A percentile compares a stretch with the other conserved stretches of the same genome.
These are phyloP conservation scores for Vidua macroura DNA, from an alignment of 2,113 vertebrate species.

Conservation along the genomic window DNA sequence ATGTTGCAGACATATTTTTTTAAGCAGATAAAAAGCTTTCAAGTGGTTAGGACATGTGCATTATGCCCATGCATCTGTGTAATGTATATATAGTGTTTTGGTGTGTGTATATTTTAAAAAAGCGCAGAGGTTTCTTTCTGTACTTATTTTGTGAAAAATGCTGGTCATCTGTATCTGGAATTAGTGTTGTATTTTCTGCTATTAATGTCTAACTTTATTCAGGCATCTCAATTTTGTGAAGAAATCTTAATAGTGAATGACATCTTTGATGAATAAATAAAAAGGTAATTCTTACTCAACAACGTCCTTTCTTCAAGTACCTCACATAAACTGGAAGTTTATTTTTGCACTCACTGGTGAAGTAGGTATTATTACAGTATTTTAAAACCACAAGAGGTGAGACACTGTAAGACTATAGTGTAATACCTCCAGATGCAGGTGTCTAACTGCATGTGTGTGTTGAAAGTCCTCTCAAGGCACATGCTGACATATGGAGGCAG, in stretches of 20 bases:
- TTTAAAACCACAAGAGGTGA: not conserved
- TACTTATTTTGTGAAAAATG: not conserved
- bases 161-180: not conserved
- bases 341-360: not conserved
- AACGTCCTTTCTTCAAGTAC: not conserved
- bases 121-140: not conserved
- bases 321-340: not conserved
- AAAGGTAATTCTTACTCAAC: not conserved
- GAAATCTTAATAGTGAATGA: not conserved
- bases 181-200: not conserved
- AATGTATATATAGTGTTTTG: not conserved
- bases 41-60: not conserved
- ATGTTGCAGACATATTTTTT: slow-evolving; percentile 8
- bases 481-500: fast-evolving
- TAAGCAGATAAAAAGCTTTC: slow-evolving; percentile 20
- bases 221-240: not conserved
- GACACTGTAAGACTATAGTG: not conserved
- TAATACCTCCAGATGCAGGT: not conserved
- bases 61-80: not conserved
- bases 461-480: not conserved
- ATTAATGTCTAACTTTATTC: not conserved
- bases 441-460: not conserved
- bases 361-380: not conserved
- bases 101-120: not conserved
- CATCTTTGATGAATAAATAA: not conserved